phyloP scores from a whole-genome alignment of 2,113 vertebrate genomes.

The Platysteira castanea region DNA sequence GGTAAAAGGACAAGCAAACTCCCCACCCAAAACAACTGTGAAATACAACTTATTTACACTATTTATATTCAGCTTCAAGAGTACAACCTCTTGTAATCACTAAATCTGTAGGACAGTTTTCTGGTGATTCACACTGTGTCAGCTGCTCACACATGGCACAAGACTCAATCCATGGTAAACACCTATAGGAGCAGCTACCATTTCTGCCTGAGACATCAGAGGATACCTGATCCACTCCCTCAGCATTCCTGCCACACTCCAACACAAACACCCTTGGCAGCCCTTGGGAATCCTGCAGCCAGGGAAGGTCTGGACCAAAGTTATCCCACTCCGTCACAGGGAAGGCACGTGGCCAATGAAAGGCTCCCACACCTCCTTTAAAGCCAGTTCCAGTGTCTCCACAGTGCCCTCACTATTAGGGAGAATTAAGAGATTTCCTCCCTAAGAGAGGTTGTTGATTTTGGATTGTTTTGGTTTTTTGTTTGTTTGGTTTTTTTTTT shows the following conservation, averaged over 20 bases:
- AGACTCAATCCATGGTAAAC: background rate
- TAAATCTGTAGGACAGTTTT: background rate
- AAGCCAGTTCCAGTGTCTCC: background rate
- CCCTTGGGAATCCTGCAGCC: background rate
- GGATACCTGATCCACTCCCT: background rate
- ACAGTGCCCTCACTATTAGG: rapidly evolving
- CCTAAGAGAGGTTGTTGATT: background rate
- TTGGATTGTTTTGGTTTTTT: background rate
- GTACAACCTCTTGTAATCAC: background rate
- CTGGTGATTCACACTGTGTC: background rate
- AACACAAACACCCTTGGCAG: background rate
- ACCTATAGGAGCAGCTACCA: rapidly evolving
- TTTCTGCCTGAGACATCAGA: background rate
- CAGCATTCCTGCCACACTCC: background rate
- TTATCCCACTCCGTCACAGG: background rate
- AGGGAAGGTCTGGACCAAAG: background rate
- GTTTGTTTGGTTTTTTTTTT: background rate
- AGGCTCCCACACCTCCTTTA: background rate
- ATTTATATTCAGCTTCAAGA: background rate
- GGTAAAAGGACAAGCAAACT: background rate
- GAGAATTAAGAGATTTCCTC: background rate
- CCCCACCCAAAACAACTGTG: background rate
- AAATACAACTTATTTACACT: background rate
- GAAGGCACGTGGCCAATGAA: background rate
- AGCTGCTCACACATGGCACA: too few species aligned